A percentile compares a stretch with the other conserved stretches of the same genome.
Evolutionary conservation across 2,888 invertebrate species (phyloP).

Genomic region (Eretmocerus hayati): DNA sequence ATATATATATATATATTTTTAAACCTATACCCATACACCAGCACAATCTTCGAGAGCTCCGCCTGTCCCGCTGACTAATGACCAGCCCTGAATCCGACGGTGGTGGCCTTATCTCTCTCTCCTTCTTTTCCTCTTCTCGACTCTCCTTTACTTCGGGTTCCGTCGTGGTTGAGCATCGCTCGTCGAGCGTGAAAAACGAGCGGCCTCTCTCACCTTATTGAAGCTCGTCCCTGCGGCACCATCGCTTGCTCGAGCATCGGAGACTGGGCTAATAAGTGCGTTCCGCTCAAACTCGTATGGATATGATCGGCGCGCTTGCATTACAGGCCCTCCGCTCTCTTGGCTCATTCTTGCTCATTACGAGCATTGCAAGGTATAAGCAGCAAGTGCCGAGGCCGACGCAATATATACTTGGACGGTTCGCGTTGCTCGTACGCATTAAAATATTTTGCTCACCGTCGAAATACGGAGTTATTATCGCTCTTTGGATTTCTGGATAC

Average conservation of each 20-base stretch:
- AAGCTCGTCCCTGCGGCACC: not conserved
- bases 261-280: not conserved
- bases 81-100: conserved; percentile 28
- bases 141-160: not conserved
- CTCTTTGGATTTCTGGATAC: too few relatives aligned
- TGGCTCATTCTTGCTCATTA: not conserved
- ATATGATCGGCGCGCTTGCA: too few relatives aligned
- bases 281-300: too few relatives aligned
- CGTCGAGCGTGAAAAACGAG: conserved; percentile 43
- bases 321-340: not conserved
- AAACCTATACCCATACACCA: not conserved
- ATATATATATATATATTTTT: not conserved
- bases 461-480: too few relatives aligned
- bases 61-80: conserved; percentile 40
- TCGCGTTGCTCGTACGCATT: too few relatives aligned
- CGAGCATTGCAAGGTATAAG: too few relatives aligned
- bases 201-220: conserved; percentile 21
- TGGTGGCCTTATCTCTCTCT: conserved; percentile 26
- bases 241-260: not conserved
- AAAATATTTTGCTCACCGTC: too few relatives aligned
- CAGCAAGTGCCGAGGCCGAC: too few relatives aligned
- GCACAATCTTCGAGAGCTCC: too few relatives aligned
- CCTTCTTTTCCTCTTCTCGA: conserved; percentile 9
- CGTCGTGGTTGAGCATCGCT: not conserved
- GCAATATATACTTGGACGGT: too few relatives aligned